These are phyloP conservation scores for Chelonus formosanus DNA, from an alignment of 2,888 invertebrate species.

Conservation along the genomic window DNA sequence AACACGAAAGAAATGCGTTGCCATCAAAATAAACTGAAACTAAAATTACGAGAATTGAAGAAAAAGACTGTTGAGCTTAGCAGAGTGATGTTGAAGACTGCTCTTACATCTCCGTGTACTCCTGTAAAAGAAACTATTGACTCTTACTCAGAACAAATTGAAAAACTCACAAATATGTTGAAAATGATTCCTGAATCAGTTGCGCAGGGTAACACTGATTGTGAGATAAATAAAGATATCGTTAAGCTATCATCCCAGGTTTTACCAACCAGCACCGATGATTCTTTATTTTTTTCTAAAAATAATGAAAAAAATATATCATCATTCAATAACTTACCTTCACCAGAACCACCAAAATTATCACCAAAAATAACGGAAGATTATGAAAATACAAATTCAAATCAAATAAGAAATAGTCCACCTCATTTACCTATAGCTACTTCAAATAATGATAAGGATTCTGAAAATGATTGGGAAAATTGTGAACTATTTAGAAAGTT, in stretches of 20 bases:
- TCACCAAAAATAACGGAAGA: conserved; percentile 46
- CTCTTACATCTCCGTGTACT: conserved; percentile 32
- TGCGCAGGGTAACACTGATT: not conserved
- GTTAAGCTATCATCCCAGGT: not conserved
- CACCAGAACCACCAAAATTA: conserved; percentile 51
- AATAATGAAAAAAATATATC: conserved; percentile 21
- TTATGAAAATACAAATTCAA: conserved; percentile 37
- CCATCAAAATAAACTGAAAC: conserved; percentile 45
- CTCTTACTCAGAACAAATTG: conserved; percentile 51
- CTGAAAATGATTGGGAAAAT: conserved; percentile 27
- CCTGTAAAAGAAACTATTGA: conserved; percentile 49
- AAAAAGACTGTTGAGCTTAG: conserved; percentile 47
- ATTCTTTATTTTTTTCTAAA: conserved; percentile 9
- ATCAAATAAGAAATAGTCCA: conserved; percentile 46
- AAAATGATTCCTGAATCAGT: conserved; percentile 44
- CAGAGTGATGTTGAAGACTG: conserved; percentile 40
- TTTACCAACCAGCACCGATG: not conserved
- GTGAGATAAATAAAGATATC: conserved; percentile 1
- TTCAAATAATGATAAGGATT: conserved; percentile 37
- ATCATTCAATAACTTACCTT: conserved; percentile 35
- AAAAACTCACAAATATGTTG: conserved; percentile 50
- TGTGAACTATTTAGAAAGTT: conserved; percentile 15
- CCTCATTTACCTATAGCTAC: conserved; percentile 49
- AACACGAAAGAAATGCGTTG: conserved; percentile 44
- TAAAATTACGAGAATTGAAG: conserved; percentile 48